Evolutionary conservation across 2,797 vertebrate species (phyloP).

Genomic region (Pseudochaenichthys georgianus): DNA sequence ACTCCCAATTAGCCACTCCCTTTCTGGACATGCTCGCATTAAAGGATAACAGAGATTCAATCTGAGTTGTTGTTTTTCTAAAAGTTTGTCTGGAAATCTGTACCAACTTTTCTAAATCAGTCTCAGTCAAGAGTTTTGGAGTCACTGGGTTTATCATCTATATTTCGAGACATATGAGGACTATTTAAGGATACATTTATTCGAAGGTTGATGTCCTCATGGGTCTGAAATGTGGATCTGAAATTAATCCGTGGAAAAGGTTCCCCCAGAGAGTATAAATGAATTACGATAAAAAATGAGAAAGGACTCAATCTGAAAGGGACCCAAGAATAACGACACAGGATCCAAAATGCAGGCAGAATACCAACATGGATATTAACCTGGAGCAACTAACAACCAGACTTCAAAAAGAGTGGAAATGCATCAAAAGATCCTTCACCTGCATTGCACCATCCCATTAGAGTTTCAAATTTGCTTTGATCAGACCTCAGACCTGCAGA

Average conservation of each 20-base stretch:
- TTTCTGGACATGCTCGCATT: constrained; percentile 29
- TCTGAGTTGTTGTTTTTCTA: constrained; percentile 6
- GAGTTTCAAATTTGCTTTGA: not conserved
- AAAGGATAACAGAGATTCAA: constrained; percentile 29
- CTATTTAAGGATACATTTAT: not conserved
- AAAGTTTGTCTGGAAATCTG: constrained; percentile 13
- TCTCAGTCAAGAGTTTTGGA: not conserved
- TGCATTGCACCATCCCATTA: not conserved
- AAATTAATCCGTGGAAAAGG: not conserved
- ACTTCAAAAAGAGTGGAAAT: not conserved
- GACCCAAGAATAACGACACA: not conserved
- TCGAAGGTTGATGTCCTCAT: not conserved
- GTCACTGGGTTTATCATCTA: not conserved
- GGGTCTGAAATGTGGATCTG: not conserved
- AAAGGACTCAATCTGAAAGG: not conserved
- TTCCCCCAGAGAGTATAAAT: no score
- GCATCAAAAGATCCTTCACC: not conserved
- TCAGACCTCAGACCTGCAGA: not conserved
- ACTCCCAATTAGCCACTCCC: constrained; percentile 6
- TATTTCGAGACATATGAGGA: not conserved
- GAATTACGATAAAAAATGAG: not conserved
- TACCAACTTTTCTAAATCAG: not conserved
- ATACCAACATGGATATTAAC: not conserved
- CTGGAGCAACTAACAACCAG: not conserved
- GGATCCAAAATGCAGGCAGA: not conserved